These are phyloP conservation scores for Stegostoma tigrinum DNA, from an alignment of 2,113 vertebrate genomes.

Conservation along the genomic window DNA sequence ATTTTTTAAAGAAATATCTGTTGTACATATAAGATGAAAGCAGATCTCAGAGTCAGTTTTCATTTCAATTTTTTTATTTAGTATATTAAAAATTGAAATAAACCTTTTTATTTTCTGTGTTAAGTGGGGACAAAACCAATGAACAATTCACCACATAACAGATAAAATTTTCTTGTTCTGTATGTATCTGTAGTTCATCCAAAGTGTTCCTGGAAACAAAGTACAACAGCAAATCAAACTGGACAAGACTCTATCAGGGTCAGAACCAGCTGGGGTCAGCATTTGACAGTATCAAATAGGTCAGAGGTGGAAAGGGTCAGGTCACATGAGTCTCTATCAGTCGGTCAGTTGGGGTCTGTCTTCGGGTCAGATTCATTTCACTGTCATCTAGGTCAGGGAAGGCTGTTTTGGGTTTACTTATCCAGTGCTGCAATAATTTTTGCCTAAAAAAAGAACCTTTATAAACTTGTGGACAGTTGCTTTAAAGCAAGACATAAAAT, in stretches of 20 bases:
- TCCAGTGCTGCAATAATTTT: background rate
- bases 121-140: background rate
- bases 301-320: background rate
- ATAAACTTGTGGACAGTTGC: background rate
- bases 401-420: background rate
- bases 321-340: background rate
- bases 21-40: background rate
- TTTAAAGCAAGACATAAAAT: background rate
- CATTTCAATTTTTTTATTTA: background rate
- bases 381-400: no score
- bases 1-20: background rate
- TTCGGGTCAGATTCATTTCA: background rate
- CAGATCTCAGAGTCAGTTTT: background rate
- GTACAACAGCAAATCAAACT: background rate
- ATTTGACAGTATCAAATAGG: background rate
- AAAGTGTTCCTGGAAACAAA: background rate
- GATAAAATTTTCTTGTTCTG: background rate
- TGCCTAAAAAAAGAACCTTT: background rate
- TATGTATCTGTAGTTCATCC: background rate
- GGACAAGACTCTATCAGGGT: background rate
- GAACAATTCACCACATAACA: background rate
- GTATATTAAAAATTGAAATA: background rate
- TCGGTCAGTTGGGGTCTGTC: background rate
- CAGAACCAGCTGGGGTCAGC: background rate
- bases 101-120: background rate